These are phyloP conservation scores for Spea hammondii DNA, from an alignment of 2,797 vertebrate genomes.

Conservation along the genomic window DNA sequence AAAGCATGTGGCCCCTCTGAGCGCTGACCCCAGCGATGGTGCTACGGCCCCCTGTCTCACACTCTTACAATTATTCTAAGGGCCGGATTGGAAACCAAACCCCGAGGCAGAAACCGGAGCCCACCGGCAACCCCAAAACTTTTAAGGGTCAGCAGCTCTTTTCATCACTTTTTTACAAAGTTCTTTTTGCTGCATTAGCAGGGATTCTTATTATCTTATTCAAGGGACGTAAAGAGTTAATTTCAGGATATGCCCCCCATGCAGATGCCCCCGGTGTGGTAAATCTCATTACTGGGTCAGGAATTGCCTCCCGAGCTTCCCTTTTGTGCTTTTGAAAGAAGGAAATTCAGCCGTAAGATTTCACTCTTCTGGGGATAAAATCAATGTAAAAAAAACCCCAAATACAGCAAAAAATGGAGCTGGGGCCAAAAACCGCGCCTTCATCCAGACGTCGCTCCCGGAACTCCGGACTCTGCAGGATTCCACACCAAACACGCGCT, in stretches of 20 bases:
- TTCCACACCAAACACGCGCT: too few relatives aligned
- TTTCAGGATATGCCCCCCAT: neutral
- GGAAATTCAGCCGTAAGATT: neutral
- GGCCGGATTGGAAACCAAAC: too few relatives aligned
- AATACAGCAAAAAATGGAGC: neutral
- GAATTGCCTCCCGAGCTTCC: neutral
- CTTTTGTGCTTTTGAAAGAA: constrained; percentile 2
- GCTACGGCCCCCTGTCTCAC: too few relatives aligned
- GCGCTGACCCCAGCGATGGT: too few relatives aligned
- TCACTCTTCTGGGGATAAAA: neutral
- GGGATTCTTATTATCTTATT: too few relatives aligned
- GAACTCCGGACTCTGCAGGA: too few relatives aligned
- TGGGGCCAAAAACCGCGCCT: neutral
- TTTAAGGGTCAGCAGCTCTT: too few relatives aligned
- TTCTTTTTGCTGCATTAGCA: neutral
- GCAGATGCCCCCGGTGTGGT: neutral
- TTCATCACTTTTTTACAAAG: too few relatives aligned
- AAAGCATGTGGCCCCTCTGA: too few relatives aligned
- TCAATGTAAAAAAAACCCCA: neutral
- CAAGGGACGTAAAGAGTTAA: neutral
- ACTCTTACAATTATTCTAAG: too few relatives aligned
- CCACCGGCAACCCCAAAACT: too few relatives aligned
- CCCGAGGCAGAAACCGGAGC: too few relatives aligned
- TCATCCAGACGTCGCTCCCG: neutral
- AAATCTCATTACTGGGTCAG: neutral